phyloP scores from a whole-genome alignment of 2,888 invertebrate genomes.

The Eilema griseolum region DNA sequence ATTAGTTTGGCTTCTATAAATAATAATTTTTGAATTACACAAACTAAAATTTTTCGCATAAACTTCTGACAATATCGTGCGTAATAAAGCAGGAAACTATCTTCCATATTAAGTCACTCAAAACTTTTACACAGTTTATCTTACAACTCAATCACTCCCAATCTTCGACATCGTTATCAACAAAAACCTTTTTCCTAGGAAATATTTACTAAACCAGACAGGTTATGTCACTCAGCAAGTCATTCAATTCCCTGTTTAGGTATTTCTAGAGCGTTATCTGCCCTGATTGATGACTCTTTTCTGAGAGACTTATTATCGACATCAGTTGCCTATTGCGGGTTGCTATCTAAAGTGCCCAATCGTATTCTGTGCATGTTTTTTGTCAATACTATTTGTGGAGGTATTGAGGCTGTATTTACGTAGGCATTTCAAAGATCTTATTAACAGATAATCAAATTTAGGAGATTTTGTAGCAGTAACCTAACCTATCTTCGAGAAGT shows the following conservation, averaged over 20 bases:
- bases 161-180: conserved; percentile 16
- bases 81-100: too few species aligned
- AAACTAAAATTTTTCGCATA: too few species aligned
- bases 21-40: too few species aligned
- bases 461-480: not conserved
- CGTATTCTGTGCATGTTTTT: not conserved
- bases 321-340: conserved; percentile 31
- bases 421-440: not conserved
- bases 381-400: not conserved
- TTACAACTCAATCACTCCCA: not conserved
- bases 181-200: conserved; percentile 10
- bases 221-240: conserved; percentile 26
- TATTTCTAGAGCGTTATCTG: conserved; percentile 35
- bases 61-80: too few species aligned
- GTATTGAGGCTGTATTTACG: not conserved
- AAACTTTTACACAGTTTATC: too few species aligned
- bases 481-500: not conserved
- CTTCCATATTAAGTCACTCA: too few species aligned
- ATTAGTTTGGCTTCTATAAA: too few species aligned
- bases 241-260: conserved; percentile 42
- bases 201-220: not conserved
- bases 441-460: not conserved
- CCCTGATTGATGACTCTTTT: conserved; percentile 45
- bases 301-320: conserved; percentile 33
- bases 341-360: conserved; percentile 1